These are phyloP conservation scores for Babyrousa celebensis DNA, from an alignment of 2,797 vertebrate genomes.

Conservation along the genomic window DNA sequence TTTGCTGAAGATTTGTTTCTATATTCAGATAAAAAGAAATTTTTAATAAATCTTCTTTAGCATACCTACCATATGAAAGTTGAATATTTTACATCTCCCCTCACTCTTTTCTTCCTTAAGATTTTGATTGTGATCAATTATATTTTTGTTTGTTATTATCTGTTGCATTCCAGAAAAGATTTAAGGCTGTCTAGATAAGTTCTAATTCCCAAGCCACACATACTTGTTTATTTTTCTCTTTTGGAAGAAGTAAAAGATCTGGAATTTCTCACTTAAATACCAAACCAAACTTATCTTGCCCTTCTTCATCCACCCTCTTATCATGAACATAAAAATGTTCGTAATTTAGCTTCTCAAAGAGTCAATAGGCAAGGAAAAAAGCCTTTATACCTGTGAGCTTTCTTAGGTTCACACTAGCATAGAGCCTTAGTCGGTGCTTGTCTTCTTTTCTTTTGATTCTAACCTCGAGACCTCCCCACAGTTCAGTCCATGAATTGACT, in stretches of 20 bases:
- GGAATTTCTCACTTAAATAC: neutral
- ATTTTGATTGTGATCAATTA: neutral
- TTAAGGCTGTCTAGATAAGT: neutral
- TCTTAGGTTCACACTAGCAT: neutral
- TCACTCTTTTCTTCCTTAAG: neutral
- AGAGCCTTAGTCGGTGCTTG: neutral
- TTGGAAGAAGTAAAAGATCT: neutral
- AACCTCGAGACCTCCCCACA: neutral
- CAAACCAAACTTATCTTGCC: neutral
- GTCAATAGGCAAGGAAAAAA: neutral
- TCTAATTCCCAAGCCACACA: neutral
- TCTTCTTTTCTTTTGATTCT: neutral
- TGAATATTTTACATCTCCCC: neutral
- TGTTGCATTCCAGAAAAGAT: neutral
- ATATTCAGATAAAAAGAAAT: neutral
- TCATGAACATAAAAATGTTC: neutral
- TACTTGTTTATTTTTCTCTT: neutral
- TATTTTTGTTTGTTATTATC: neutral
- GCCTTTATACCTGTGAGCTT: neutral
- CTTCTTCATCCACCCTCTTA: neutral
- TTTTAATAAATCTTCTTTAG: neutral
- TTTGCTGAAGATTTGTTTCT: constrained; percentile 16
- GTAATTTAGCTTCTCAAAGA: constrained; percentile 5
- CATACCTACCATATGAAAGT: fast-evolving
- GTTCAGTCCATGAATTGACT: neutral